Percentiles rank a stretch among this genome's conserved stretches.
phyloP scores from a whole-genome alignment of 2,113 vertebrate genomes.

The Rhinopomastus cyanomelas region DNA sequence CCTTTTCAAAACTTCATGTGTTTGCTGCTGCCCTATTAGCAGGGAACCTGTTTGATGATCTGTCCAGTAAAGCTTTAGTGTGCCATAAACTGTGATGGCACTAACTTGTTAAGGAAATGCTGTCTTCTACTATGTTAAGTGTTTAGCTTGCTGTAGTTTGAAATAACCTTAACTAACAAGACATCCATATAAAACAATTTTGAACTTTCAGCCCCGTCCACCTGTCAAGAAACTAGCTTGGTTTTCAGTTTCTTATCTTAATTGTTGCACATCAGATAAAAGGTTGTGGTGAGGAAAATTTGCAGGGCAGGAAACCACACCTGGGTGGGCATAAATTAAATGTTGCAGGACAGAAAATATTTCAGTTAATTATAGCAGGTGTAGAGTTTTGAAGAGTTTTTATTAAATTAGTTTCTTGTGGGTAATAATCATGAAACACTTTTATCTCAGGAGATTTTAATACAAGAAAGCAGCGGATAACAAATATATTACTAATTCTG shows the following conservation, averaged over 20 bases:
- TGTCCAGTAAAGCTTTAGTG: not conserved
- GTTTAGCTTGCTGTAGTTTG: not conserved
- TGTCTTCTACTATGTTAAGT: not conserved
- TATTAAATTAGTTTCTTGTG: not conserved
- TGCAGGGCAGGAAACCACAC: not conserved
- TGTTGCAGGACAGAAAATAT: not conserved
- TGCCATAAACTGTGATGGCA: not conserved
- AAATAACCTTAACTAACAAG: not conserved
- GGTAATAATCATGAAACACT: not conserved
- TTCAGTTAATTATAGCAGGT: not conserved
- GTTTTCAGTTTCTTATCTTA: not conserved
- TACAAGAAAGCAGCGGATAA: not conserved
- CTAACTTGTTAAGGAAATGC: not conserved
- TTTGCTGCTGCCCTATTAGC: not conserved
- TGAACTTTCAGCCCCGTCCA: not conserved
- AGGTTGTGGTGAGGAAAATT: too few relatives aligned
- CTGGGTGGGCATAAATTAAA: not conserved
- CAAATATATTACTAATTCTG: not conserved
- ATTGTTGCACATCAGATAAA: not conserved
- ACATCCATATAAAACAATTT: not conserved
- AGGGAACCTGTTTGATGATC: not conserved
- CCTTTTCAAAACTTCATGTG: not conserved
- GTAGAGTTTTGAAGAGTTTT: fast-evolving
- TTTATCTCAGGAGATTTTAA: not conserved
- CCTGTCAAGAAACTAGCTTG: not conserved